phyloP scores from a whole-genome alignment of 2,113 vertebrate species.

The Ciconia maguari region DNA sequence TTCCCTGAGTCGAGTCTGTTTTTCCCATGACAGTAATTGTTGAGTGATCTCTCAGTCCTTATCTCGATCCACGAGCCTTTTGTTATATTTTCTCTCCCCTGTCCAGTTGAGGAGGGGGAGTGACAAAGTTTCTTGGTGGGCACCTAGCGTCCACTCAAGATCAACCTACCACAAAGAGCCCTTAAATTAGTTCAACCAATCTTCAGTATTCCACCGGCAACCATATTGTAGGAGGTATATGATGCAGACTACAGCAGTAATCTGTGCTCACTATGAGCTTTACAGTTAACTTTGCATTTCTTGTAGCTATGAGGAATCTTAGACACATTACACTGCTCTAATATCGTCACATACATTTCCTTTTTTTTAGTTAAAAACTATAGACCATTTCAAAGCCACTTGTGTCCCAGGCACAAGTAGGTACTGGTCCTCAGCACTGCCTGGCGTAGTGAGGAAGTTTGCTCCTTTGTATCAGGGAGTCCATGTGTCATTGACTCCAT shows the following conservation, averaged over 20 bases:
- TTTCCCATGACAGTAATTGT: not conserved
- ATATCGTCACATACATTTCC: not conserved
- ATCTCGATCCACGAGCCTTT: not conserved
- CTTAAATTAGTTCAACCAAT: not conserved
- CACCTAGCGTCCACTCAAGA: not conserved
- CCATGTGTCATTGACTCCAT: not conserved
- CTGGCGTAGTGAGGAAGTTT: not conserved
- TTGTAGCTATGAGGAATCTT: not conserved
- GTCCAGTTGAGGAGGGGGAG: not conserved
- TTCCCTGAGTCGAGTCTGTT: not conserved
- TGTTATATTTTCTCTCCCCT: not conserved
- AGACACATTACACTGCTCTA: not conserved
- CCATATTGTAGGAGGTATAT: not conserved
- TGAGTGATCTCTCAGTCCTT: not conserved
- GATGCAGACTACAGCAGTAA: not conserved
- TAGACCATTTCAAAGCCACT: not conserved
- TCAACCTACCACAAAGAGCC: not conserved
- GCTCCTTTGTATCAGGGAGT: not conserved
- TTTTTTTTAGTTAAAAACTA: not conserved
- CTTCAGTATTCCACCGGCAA: not conserved
- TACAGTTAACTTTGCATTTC: not conserved
- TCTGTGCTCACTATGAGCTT: not conserved
- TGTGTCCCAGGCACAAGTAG: not conserved
- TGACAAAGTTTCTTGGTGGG: not conserved
- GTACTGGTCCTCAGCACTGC: not conserved